phyloP scores from a whole-genome alignment of 2,797 vertebrate species.

The Synanceia verrucosa region DNA sequence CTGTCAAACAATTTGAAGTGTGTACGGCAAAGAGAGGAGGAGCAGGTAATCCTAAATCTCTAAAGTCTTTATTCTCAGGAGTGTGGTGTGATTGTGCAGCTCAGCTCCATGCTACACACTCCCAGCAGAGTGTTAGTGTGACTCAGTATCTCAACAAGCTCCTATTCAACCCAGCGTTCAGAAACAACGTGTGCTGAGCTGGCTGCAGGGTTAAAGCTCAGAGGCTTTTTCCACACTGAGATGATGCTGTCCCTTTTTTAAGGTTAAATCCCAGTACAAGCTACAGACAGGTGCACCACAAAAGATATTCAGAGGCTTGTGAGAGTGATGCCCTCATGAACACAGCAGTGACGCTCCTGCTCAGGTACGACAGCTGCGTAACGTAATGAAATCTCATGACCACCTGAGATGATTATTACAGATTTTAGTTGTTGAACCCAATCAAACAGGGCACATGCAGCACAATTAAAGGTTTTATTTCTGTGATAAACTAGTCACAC shows the following conservation, averaged over 20 bases:
- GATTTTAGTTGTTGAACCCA: too few species aligned
- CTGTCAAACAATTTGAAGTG: conserved; percentile 43
- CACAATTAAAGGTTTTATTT: background rate
- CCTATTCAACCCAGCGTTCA: conserved; percentile 25
- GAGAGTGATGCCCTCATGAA: conserved; percentile 3
- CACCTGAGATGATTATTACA: background rate
- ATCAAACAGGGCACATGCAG: too few species aligned
- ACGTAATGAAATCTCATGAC: background rate
- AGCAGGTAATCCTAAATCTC: conserved; percentile 56
- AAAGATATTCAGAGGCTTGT: conserved; percentile 19
- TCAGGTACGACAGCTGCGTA: too few species aligned
- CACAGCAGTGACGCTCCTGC: background rate
- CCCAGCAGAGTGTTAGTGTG: conserved; percentile 34
- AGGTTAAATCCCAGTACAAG: conserved; percentile 29
- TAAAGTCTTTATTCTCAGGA: conserved; percentile 51
- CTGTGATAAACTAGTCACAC: too few species aligned
- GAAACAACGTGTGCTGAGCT: conserved; percentile 29
- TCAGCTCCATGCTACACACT: conserved; percentile 32
- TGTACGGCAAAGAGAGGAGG: background rate
- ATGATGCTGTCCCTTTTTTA: conserved; percentile 4
- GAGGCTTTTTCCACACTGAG: conserved; percentile 15
- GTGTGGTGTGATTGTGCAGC: conserved; percentile 36
- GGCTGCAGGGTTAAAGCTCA: conserved; percentile 44
- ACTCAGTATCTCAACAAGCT: conserved; percentile 45
- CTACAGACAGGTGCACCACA: background rate